These are phyloP conservation scores for Molossus molossus DNA, from an alignment of 2,797 vertebrate genomes.

Conservation along the genomic window DNA sequence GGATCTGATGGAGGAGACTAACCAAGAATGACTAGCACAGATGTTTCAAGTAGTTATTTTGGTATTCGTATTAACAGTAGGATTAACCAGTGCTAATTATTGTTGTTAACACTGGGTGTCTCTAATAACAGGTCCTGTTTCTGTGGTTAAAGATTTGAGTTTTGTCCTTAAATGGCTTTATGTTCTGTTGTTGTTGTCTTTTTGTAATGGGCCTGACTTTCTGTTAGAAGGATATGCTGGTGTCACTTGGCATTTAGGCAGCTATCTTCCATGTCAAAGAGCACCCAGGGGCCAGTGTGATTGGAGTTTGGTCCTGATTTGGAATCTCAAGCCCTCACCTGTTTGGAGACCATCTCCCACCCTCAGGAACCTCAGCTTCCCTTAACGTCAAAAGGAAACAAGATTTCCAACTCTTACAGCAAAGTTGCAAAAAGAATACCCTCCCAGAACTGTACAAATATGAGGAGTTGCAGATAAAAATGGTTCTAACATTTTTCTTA, in stretches of 20 bases:
- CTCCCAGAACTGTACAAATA: conserved; percentile 61
- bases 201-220: not conserved
- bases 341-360: not conserved
- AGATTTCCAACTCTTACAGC: not conserved
- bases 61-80: not conserved
- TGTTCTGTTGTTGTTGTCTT: not conserved
- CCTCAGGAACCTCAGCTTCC: not conserved
- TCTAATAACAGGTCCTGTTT: not conserved
- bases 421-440: not conserved
- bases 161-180: not conserved
- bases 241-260: not conserved
- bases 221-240: not conserved
- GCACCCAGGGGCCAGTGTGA: not conserved
- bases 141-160: not conserved
- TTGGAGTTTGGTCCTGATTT: not conserved
- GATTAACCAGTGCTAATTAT: not conserved
- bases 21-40: not conserved
- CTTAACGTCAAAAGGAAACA: not conserved
- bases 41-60: not conserved
- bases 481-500: conserved; percentile 65
- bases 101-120: not conserved
- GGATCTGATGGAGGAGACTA: not conserved
- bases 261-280: not conserved
- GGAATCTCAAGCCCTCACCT: not conserved
- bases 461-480: conserved; percentile 8